A percentile compares a stretch with the other conserved stretches of the same genome.
phyloP scores from a whole-genome alignment of 2,113 vertebrate genomes.

The Scalopus aquaticus region DNA sequence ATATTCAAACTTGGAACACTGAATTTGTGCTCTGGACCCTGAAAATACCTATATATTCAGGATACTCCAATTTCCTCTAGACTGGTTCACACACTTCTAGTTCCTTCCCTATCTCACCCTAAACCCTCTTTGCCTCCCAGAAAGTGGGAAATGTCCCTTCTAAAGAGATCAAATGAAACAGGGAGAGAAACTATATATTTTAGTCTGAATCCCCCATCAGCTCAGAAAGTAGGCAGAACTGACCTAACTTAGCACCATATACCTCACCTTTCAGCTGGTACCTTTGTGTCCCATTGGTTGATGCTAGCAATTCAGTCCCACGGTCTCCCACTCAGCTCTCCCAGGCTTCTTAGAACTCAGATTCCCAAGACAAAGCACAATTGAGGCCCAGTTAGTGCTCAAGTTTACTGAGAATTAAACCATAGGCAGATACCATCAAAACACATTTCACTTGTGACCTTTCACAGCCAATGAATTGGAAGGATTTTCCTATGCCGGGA shows the following conservation, averaged over 20 bases:
- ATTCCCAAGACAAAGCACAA: constrained; percentile 85
- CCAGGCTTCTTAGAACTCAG: constrained; percentile 79
- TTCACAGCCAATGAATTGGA: constrained; percentile 88
- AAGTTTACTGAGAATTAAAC: constrained; percentile 87
- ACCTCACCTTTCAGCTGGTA: constrained; percentile 66
- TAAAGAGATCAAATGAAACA: constrained; percentile 79
- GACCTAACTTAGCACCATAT: constrained; percentile 70
- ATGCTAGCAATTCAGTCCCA: constrained; percentile 67
- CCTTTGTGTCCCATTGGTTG: constrained; percentile 65
- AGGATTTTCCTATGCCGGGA: constrained; percentile 88
- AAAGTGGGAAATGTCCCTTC: constrained; percentile 76
- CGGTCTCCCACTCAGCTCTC: constrained; percentile 75
- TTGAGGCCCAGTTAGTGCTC: constrained; percentile 84
- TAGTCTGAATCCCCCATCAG: constrained; percentile 71
- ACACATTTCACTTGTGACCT: constrained; percentile 90
- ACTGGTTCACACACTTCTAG: constrained; percentile 80
- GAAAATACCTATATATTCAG: constrained; percentile 59
- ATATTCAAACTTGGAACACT: not conserved
- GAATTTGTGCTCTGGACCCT: not conserved
- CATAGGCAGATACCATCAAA: constrained; percentile 88
- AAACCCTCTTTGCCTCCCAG: constrained; percentile 73
- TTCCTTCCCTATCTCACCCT: constrained; percentile 76
- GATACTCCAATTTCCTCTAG: constrained; percentile 76
- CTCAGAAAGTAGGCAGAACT: constrained; percentile 68
- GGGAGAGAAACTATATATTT: constrained; percentile 79